Conservation (phyloP, 2,888 invertebrate genomes). For the Ochropleura leucogaster region DNA sequence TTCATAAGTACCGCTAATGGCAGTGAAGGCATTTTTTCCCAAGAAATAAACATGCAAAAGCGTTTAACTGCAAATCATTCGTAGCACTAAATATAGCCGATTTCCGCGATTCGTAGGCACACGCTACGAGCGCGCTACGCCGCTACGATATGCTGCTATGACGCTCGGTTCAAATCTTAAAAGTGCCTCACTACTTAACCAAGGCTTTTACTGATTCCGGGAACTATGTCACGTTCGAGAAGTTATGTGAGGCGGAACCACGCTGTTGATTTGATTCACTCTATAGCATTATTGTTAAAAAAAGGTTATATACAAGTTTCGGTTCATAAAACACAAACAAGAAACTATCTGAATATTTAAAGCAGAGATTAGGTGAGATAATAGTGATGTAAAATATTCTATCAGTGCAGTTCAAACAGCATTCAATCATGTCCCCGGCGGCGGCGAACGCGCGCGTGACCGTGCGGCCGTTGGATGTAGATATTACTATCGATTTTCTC, state of each 20-base stretch:
- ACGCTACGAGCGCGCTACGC: constrained; percentile 64
- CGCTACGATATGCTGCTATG: constrained; percentile 37
- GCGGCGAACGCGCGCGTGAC: constrained; percentile 55
- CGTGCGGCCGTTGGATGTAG: constrained; percentile 52
- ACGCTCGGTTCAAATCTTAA: constrained; percentile 34
- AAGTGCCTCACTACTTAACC: constrained; percentile 39
- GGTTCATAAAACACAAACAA: background rate
- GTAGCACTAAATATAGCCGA: constrained; percentile 55
- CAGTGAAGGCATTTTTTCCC: constrained; percentile 35
- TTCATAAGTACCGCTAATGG: constrained; percentile 43
- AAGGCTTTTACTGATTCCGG: background rate
- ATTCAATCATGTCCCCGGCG: constrained; percentile 54
- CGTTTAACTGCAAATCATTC: constrained; percentile 55
- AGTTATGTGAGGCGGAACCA: no score
- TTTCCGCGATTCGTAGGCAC: constrained; percentile 53
- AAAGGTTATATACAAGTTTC: background rate
- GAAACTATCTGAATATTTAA: background rate
- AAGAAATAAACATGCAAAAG: constrained; percentile 54
- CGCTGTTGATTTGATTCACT: background rate
- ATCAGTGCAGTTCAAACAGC: constrained; percentile 52
- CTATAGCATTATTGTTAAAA: background rate
- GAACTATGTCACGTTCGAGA: background rate
- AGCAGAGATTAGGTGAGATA: constrained; percentile 7
- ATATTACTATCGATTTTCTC: constrained; percentile 74
- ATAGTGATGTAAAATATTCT: constrained; percentile 38